Evolutionary conservation across 2,797 vertebrate genomes (phyloP), one percentile per base, ranked within the genome.

Genomic region (Pseudomugil gertrudae): DNA sequence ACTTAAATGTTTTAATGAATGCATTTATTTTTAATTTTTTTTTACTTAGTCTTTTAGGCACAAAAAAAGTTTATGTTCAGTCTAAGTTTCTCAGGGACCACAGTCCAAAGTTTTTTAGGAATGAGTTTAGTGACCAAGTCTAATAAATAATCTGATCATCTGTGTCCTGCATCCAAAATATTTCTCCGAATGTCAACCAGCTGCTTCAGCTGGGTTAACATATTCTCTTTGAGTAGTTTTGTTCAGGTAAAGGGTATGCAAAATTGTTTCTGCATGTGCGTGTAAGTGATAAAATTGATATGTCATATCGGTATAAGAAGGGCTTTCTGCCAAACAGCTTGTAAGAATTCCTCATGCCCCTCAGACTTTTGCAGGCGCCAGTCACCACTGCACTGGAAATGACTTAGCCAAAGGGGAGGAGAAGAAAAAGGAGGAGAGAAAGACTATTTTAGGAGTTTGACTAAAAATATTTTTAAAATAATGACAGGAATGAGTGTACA

Each of bases 391-490:
- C 75, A 77, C 78, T 83, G 78, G 78, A 89, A 86, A 89, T 83
- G 83, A 85, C 78, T 83, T 72, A 67, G 75, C 75, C 74, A 69
- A 84, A n/a, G 69, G 67, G 75, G 81, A 83, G 81, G 83, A 74
- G 66, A 62, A 56, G 40, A 71, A 63, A 65, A 29, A 5, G 40
- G 23, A 55, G 32, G 43, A 61, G 63, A 69, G 60, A 55, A 76
- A 56, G 76, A 83, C 88, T 86, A 87, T 92, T 92, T 90, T 91
- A 83, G 84, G 89, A 86, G 70, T 83, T 88, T 70, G 76, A 85
- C 70, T 80, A 80, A 89, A 92, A 85, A 91, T 76, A 87, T 89
- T 88, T 83, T 66, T 88, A 85, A 81, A 91, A 93, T 92, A 91
- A 89, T 79, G 86, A 84, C 78, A 90, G 66, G 72, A 89, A 89